Percentiles rank a stretch among this genome's conserved stretches.
Conservation (phyloP, 2,113 vertebrate genomes). For the Muscicapa adusta region DNA sequence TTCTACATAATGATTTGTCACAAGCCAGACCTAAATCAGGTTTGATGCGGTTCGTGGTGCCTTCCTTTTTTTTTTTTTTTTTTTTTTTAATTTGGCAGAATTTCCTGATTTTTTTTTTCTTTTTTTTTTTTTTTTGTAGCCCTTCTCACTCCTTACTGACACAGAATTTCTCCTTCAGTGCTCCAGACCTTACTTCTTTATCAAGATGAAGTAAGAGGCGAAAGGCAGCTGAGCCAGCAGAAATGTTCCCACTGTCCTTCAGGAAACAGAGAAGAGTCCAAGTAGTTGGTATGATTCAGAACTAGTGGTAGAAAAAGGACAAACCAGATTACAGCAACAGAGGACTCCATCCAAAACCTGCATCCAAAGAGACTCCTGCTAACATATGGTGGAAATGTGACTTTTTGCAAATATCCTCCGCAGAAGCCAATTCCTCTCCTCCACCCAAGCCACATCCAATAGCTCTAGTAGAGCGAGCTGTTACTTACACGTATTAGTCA, state of each 20-base stretch:
- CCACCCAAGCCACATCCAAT: constrained; percentile 64
- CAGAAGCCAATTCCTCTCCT: constrained; percentile 67
- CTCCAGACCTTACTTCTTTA: not conserved
- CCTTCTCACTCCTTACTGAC: not conserved
- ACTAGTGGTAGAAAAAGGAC: constrained; percentile 58
- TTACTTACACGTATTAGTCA: constrained; percentile 64
- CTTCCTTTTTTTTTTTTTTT: not conserved
- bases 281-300: constrained; percentile 62
- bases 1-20: constrained; percentile 54
- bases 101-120: not conserved
- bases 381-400: constrained; percentile 73
- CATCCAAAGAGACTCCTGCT: constrained; percentile 69
- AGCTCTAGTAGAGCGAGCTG: constrained; percentile 57
- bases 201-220: not conserved
- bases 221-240: constrained; percentile 51
- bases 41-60: not conserved
- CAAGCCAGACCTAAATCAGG: constrained; percentile 31
- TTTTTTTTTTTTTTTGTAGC: not conserved
- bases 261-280: constrained; percentile 47
- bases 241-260: constrained; percentile 44
- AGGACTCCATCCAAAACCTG: constrained; percentile 66
- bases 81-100: not conserved
- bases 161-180: not conserved
- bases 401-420: constrained; percentile 71
- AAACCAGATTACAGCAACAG: constrained; percentile 64